These are phyloP conservation scores for Phenacoccus solenopsis DNA, from an alignment of 1,140 invertebrate genomes.

Conservation along the genomic window DNA sequence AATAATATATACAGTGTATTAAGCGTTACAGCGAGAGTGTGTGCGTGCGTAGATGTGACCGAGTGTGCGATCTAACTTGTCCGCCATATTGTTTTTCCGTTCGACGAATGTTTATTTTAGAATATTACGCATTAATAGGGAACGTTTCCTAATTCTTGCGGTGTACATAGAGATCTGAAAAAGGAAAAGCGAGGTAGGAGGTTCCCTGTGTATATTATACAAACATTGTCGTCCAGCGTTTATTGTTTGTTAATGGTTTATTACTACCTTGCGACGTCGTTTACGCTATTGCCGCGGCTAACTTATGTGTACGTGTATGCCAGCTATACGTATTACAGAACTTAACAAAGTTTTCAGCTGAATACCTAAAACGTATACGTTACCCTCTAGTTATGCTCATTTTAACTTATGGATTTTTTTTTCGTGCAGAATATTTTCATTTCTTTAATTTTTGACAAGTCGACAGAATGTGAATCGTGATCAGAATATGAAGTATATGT, in stretches of 20 bases:
- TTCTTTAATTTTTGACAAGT: too few species aligned
- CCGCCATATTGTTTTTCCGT: slow-evolving; percentile 17
- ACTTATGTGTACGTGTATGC: too few species aligned
- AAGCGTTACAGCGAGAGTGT: neutral
- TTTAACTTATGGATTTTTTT: too few species aligned
- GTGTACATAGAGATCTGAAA: neutral
- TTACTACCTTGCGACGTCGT: slow-evolving; percentile 9
- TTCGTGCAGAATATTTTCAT: too few species aligned
- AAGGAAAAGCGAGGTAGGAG: slow-evolving; percentile 7
- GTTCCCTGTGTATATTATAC: neutral
- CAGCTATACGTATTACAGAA: too few species aligned
- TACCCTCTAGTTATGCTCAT: too few species aligned
- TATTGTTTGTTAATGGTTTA: slow-evolving; percentile 18
- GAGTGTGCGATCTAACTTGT: neutral
- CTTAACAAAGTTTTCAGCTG: too few species aligned
- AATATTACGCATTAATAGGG: slow-evolving; percentile 16
- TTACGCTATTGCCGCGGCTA: too few species aligned
- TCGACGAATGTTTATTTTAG: slow-evolving; percentile 13
- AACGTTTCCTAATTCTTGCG: slow-evolving; percentile 17
- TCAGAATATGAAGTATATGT: too few species aligned
- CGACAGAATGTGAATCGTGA: too few species aligned
- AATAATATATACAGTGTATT: slow-evolving; percentile 20
- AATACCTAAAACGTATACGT: too few species aligned
- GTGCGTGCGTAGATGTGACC: neutral
- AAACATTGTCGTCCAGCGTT: slow-evolving; percentile 10